These are phyloP conservation scores for Ophioninae sp. DNA, from an alignment of 2,888 invertebrate genomes.

Conservation along the genomic window DNA sequence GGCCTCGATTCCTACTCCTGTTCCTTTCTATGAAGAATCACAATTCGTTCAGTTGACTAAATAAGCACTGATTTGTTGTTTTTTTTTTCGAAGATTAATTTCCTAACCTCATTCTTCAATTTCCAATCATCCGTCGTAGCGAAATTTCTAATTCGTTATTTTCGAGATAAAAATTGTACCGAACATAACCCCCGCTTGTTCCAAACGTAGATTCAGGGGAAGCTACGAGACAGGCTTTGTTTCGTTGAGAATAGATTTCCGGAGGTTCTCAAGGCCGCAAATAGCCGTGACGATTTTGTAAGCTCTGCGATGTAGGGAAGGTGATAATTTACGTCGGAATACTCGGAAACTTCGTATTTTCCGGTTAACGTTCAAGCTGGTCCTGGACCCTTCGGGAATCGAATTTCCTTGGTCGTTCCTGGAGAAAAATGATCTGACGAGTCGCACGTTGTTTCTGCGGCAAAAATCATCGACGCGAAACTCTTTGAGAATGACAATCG, in stretches of 20 bases:
- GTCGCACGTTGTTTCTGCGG: constrained; percentile 30
- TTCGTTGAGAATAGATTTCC: background rate
- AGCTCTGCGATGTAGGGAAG: background rate
- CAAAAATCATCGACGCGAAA: constrained; percentile 69
- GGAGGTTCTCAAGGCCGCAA: constrained; percentile 43
- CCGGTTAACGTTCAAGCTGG: constrained; percentile 38
- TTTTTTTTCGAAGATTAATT: too few species aligned
- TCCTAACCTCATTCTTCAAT: too few species aligned
- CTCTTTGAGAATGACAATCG: constrained; percentile 69
- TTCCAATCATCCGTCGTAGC: too few species aligned
- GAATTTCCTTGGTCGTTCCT: constrained; percentile 8
- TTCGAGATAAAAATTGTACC: too few species aligned
- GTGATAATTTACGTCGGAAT: constrained; percentile 32
- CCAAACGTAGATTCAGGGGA: background rate
- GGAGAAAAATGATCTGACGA: constrained; percentile 60
- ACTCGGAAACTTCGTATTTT: constrained; percentile 21
- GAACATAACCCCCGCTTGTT: too few species aligned
- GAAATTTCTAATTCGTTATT: too few species aligned
- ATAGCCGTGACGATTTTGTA: constrained; percentile 34
- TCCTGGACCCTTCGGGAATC: background rate
- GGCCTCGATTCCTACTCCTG: too few species aligned
- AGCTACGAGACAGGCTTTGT: background rate
- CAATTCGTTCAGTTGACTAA: too few species aligned
- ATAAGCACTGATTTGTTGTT: too few species aligned
- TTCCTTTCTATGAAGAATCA: too few species aligned